These are phyloP conservation scores for Machimus atricapillus DNA, from an alignment of 2,888 invertebrate genomes.

Conservation along the genomic window DNA sequence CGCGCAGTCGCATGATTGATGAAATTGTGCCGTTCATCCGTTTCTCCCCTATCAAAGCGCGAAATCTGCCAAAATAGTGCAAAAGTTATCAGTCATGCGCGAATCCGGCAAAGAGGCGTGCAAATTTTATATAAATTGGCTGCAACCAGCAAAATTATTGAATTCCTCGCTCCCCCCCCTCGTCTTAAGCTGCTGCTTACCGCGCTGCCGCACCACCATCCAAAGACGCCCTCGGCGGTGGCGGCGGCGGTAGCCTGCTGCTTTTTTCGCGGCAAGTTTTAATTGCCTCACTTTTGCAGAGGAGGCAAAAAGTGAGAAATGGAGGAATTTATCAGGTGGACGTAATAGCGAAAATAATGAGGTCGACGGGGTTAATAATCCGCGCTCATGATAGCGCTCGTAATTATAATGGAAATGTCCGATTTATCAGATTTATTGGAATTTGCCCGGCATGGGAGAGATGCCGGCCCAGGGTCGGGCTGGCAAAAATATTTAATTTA, in stretches of 20 bases:
- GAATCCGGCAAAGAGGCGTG: neutral
- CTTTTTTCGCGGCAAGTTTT: constrained; percentile 3
- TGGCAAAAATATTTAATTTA: constrained; percentile 7
- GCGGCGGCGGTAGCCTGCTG: neutral
- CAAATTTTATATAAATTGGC: neutral
- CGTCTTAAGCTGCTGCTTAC: neutral
- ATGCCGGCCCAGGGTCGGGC: neutral
- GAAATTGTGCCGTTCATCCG: neutral
- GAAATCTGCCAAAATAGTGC: constrained; percentile 7
- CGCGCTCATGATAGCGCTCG: constrained; percentile 1
- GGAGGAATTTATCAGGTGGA: constrained; percentile 19
- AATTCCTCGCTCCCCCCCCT: neutral
- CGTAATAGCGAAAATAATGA: constrained; percentile 30
- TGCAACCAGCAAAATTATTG: neutral
- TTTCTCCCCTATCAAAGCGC: neutral
- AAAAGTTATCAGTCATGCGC: constrained; percentile 24
- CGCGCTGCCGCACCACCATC: neutral
- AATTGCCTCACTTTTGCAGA: constrained; percentile 18
- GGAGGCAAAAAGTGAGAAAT: constrained; percentile 19
- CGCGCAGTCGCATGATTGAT: neutral
- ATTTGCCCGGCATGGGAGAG: neutral
- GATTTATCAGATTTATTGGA: constrained; percentile 37
- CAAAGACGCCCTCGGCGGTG: neutral
- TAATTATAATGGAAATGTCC: constrained; percentile 17
- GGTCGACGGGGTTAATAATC: constrained; percentile 27